Percentiles rank a stretch among this genome's conserved stretches.
Evolutionary conservation across 2,113 vertebrate species (phyloP).

Genomic region (Nothoprocta pentlandii): DNA sequence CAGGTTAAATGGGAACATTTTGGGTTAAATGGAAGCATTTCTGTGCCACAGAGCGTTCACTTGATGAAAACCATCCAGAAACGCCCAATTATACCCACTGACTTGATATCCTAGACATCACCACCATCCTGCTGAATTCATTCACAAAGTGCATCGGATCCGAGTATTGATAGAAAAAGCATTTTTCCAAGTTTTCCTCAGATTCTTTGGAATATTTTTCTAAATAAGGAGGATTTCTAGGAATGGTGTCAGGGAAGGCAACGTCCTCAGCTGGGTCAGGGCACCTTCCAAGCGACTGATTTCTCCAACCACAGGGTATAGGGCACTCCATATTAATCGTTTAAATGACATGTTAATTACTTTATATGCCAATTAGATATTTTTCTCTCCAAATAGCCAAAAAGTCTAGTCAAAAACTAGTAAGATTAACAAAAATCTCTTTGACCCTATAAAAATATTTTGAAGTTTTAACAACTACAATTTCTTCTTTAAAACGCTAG

Average conservation of each 20-base stretch:
- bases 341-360: neutral
- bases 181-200: neutral
- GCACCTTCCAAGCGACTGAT: neutral
- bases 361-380: neutral
- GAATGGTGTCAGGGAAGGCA: neutral
- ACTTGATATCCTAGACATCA: neutral
- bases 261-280: accelerated
- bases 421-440: neutral
- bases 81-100: neutral
- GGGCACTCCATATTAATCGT: neutral
- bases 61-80: neutral
- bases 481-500: neutral
- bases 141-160: neutral
- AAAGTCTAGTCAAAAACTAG: neutral
- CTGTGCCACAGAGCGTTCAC: neutral
- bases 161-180: accelerated
- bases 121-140: neutral
- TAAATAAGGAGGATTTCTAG: neutral
- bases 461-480: neutral
- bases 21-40: neutral
- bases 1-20: neutral
- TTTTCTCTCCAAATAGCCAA: neutral
- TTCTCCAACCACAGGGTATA: neutral
- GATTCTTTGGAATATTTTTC: neutral
- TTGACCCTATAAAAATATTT: neutral